These are phyloP conservation scores for Pogonus chalceus DNA, from an alignment of 1,140 invertebrate species.

Conservation along the genomic window DNA sequence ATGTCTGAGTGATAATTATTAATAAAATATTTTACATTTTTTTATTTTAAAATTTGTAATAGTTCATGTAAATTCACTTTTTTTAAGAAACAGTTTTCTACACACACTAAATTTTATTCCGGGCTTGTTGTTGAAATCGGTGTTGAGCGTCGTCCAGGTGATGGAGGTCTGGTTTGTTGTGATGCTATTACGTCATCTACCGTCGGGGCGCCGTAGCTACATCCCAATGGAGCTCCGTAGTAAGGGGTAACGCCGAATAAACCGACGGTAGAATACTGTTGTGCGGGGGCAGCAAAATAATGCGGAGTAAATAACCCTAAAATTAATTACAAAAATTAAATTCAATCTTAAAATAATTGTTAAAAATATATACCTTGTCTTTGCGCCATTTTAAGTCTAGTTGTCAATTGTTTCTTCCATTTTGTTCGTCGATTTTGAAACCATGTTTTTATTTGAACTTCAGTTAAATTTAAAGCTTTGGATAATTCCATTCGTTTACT, in stretches of 20 bases:
- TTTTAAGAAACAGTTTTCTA: no score
- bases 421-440: constrained; percentile 92
- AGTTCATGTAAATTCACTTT: no score
- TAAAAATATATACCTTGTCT: no score
- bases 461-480: constrained; percentile 76
- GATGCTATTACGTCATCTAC: constrained; percentile 20
- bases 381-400: constrained; percentile 75
- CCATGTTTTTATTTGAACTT: constrained; percentile 97
- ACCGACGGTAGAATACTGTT: no score
- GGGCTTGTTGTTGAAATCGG: constrained; percentile 5
- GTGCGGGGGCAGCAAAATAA: constrained; percentile 49
- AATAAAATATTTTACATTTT: neutral
- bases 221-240: constrained; percentile 39
- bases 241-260: constrained; percentile 44
- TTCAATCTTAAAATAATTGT: no score
- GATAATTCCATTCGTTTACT: constrained; percentile 90
- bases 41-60: neutral
- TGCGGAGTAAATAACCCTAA: constrained; percentile 61
- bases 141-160: neutral
- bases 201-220: constrained; percentile 41
- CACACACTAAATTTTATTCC: no score
- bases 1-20: no score
- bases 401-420: constrained; percentile 92
- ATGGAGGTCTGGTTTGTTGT: constrained; percentile 2
- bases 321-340: no score